phyloP scores from a whole-genome alignment of 2,113 vertebrate genomes.

The Neogale vison region DNA sequence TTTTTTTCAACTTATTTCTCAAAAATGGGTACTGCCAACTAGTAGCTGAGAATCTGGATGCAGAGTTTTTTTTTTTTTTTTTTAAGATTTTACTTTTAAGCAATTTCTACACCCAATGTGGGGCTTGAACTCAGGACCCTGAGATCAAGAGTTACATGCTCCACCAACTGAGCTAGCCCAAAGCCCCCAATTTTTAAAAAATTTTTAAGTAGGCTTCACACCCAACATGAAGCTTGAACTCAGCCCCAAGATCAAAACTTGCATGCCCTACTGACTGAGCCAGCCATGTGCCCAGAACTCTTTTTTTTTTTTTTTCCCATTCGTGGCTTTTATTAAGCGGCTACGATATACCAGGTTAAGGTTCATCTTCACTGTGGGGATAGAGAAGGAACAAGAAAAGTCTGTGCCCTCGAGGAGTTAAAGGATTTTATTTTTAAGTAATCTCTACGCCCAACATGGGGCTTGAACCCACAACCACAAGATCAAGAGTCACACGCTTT shows the following conservation, averaged over 20 bases:
- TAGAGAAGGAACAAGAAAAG: too few species aligned
- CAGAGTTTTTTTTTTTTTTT: neutral
- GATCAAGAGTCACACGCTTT: neutral
- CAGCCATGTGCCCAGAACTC: neutral
- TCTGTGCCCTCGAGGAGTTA: too few species aligned
- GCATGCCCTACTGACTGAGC: neutral
- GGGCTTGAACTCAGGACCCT: neutral
- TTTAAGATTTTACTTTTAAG: neutral
- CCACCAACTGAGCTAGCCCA: neutral
- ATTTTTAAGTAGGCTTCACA: neutral
- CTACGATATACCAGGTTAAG: too few species aligned
- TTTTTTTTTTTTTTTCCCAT: neutral
- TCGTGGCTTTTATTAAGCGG: too few species aligned
- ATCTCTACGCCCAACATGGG: neutral
- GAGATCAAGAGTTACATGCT: neutral
- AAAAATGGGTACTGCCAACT: neutral
- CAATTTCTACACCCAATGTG: neutral
- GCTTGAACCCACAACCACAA: neutral
- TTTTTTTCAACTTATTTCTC: neutral
- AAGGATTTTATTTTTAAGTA: neutral
- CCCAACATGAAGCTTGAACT: neutral
- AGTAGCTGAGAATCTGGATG: neutral
- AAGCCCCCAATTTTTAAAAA: neutral
- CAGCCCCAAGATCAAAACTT: neutral
- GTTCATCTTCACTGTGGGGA: too few species aligned